Conservation (phyloP, 2,888 invertebrate species). For the Marronus borbonicus region DNA sequence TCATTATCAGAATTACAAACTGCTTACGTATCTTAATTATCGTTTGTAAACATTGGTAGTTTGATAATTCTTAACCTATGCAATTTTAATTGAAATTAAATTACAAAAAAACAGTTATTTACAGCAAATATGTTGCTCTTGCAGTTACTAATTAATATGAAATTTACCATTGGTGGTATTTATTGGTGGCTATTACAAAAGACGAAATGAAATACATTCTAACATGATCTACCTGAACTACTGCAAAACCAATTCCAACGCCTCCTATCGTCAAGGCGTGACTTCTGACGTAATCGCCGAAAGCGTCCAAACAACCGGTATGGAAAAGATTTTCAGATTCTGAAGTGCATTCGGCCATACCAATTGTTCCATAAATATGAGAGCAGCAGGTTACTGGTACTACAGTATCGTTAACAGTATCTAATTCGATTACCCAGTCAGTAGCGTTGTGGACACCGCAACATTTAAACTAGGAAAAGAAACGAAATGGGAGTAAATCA, state of each 20-base stretch:
- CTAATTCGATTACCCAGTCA: conserved; percentile 74
- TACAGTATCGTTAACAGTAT: conserved; percentile 66
- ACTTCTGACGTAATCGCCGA: conserved; percentile 78
- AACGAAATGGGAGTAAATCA: background rate
- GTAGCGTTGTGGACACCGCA: conserved; percentile 78
- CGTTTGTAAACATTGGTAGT: no score
- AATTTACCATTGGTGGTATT: no score
- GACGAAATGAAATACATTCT: no score
- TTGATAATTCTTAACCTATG: no score
- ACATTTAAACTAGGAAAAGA: conserved; percentile 78
- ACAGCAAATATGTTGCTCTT: no score
- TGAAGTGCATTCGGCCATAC: conserved; percentile 66
- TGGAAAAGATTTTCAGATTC: conserved; percentile 68
- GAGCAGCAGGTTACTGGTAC: conserved; percentile 80
- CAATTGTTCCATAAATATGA: conserved; percentile 70
- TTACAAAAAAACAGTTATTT: no score
- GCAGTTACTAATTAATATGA: no score
- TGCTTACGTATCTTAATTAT: no score
- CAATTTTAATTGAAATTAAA: no score
- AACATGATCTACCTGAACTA: conserved; percentile 81
- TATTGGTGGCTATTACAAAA: no score
- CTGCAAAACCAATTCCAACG: conserved; percentile 86
- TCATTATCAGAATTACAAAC: no score
- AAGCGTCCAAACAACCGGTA: conserved; percentile 77
- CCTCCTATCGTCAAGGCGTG: conserved; percentile 86